phyloP scores from a whole-genome alignment of 2,888 invertebrate genomes.

The Bruchidius siliquastri region DNA sequence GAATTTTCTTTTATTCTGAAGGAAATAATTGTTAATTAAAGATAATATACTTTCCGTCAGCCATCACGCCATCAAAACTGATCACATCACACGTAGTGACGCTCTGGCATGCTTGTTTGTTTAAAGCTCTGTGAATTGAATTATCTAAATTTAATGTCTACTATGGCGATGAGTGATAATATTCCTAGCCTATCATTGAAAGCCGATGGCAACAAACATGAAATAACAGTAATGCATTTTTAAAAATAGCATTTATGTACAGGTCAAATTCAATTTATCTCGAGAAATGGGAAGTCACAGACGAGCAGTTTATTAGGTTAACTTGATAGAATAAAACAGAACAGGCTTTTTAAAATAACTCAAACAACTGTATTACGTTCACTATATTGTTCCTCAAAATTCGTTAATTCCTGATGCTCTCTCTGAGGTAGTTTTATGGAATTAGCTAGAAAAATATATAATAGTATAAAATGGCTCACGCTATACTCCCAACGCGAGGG shows the following conservation, averaged over 20 bases:
- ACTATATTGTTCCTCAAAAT: background rate
- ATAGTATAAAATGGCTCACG: too few relatives aligned
- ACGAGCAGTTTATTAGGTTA: background rate
- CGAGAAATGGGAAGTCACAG: background rate
- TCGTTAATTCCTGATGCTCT: background rate
- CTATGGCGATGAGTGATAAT: too few relatives aligned
- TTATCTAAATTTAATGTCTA: too few relatives aligned
- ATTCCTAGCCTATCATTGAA: background rate
- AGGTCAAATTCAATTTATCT: background rate
- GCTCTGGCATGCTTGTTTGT: too few relatives aligned
- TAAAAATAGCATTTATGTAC: background rate
- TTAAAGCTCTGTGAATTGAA: too few relatives aligned
- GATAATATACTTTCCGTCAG: too few relatives aligned
- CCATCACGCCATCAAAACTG: too few relatives aligned
- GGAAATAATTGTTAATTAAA: too few relatives aligned
- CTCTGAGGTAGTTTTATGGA: background rate
- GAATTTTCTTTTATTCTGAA: too few relatives aligned
- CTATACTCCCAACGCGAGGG: too few relatives aligned
- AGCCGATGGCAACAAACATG: background rate
- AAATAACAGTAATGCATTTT: background rate
- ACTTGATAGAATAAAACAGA: background rate
- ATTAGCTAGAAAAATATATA: background rate
- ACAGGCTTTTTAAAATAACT: background rate
- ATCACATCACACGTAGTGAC: too few relatives aligned
- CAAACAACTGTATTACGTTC: background rate